These are phyloP conservation scores for Trichomycterus rosablanca DNA, from an alignment of 2,113 vertebrate genomes.

Conservation along the genomic window DNA sequence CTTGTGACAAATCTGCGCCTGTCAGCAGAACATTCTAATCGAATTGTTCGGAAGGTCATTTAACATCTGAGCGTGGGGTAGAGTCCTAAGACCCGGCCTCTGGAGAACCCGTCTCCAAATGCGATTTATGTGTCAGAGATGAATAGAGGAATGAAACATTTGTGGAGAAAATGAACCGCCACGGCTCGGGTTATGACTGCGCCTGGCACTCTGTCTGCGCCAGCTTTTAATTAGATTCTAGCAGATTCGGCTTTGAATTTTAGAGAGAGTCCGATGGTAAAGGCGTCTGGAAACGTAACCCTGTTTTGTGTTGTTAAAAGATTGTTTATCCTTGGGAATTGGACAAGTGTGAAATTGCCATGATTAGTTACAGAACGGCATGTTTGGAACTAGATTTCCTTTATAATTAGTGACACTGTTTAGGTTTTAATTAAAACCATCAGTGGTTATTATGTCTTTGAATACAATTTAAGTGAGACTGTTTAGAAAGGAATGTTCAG, in stretches of 20 bases:
- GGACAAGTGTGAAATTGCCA: constrained; percentile 39
- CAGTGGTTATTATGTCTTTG: constrained; percentile 35
- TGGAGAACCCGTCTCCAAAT: constrained; percentile 63
- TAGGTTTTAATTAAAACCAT: constrained; percentile 38
- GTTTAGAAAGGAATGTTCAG: constrained; percentile 29
- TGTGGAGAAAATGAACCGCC: constrained; percentile 67
- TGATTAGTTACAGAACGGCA: constrained; percentile 15
- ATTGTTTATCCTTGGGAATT: too few relatives aligned
- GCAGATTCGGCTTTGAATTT: not conserved
- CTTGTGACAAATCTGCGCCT: constrained; percentile 68
- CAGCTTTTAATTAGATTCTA: constrained; percentile 28
- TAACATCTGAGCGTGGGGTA: constrained; percentile 68
- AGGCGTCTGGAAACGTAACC: not conserved
- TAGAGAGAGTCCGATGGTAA: not conserved
- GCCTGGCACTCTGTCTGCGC: constrained; percentile 63
- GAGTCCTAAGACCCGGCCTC: constrained; percentile 64
- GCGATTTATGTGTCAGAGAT: constrained; percentile 74
- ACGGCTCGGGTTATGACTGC: constrained; percentile 57
- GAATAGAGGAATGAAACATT: constrained; percentile 68
- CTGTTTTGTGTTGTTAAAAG: constrained; percentile 20
- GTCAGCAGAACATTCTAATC: constrained; percentile 74
- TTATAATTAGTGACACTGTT: constrained; percentile 45
- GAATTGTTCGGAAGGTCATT: constrained; percentile 77
- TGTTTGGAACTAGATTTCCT: constrained; percentile 27
- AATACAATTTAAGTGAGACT: constrained; percentile 40